phyloP scores from a whole-genome alignment of 1,140 invertebrate genomes.

The Drosophila albomicans region DNA sequence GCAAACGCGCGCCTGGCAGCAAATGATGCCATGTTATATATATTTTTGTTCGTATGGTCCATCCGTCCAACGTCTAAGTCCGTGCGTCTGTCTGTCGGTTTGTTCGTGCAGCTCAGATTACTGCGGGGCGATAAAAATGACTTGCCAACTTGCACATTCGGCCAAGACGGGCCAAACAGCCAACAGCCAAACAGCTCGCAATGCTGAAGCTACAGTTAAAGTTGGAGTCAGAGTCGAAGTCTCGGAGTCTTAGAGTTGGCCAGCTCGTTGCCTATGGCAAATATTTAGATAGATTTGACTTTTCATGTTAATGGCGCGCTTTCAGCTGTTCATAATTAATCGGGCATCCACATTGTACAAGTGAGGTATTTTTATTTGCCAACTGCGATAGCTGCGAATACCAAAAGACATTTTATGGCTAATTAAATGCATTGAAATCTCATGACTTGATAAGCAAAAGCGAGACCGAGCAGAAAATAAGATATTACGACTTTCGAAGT shows the following conservation, averaged over 20 bases:
- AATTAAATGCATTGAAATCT: slow-evolving; percentile 74
- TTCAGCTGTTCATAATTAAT: slow-evolving; percentile 83
- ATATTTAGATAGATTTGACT: slow-evolving; percentile 83
- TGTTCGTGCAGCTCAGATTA: slow-evolving; percentile 82
- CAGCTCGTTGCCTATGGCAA: slow-evolving; percentile 70
- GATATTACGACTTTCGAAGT: slow-evolving; percentile 18
- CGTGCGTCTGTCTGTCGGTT: slow-evolving; percentile 60
- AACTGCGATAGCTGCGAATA: slow-evolving; percentile 55
- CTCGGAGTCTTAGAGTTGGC: neutral
- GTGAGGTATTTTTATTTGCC: slow-evolving; percentile 80
- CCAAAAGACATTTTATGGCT: slow-evolving; percentile 74
- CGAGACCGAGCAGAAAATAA: neutral
- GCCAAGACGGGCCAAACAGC: slow-evolving; percentile 51
- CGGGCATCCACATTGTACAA: slow-evolving; percentile 75
- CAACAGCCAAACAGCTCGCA: neutral
- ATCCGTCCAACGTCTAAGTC: slow-evolving; percentile 21
- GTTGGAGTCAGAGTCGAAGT: slow-evolving; percentile 5
- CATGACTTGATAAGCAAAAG: slow-evolving; percentile 47
- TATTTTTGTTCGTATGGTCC: slow-evolving; percentile 50
- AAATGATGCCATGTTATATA: slow-evolving; percentile 83
- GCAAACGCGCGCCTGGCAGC: slow-evolving; percentile 80
- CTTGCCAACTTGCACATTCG: slow-evolving; percentile 82
- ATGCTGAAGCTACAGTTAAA: slow-evolving; percentile 6
- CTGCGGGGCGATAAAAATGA: slow-evolving; percentile 81
- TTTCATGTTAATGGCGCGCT: slow-evolving; percentile 83